Conservation (phyloP, 2,113 vertebrate genomes). For the Strix aluco region DNA sequence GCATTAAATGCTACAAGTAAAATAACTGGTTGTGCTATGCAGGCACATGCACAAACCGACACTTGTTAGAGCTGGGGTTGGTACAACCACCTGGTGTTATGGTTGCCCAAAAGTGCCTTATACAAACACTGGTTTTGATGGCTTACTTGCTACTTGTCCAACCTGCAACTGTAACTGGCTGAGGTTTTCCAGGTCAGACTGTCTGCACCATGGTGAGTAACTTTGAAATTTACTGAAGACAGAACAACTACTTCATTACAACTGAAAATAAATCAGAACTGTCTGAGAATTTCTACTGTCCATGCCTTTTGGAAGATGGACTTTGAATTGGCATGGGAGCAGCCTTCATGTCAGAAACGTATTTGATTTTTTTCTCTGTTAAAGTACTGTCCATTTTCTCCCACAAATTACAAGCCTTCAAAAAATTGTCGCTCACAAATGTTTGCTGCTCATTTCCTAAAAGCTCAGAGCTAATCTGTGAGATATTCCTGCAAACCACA, state of each 20-base stretch:
- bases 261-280: not conserved
- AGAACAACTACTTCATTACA: not conserved
- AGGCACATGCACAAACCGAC: not conserved
- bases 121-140: not conserved
- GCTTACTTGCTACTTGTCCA: not conserved
- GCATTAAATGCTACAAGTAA: not conserved
- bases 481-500: not conserved
- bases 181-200: not conserved
- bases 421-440: not conserved
- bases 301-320: not conserved
- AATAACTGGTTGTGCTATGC: not conserved
- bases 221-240: not conserved
- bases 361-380: not conserved
- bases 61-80: not conserved
- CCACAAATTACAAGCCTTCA: not conserved
- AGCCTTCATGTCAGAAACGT: not conserved
- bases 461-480: not conserved
- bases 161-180: not conserved
- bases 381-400: not conserved
- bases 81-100: not conserved
- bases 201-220: not conserved
- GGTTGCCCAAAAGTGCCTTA: not conserved
- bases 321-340: not conserved
- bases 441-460: not conserved
- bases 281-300: not conserved